Evolutionary conservation across 2,888 invertebrate genomes (phyloP).

Genomic region (Nycteola revayana): DNA sequence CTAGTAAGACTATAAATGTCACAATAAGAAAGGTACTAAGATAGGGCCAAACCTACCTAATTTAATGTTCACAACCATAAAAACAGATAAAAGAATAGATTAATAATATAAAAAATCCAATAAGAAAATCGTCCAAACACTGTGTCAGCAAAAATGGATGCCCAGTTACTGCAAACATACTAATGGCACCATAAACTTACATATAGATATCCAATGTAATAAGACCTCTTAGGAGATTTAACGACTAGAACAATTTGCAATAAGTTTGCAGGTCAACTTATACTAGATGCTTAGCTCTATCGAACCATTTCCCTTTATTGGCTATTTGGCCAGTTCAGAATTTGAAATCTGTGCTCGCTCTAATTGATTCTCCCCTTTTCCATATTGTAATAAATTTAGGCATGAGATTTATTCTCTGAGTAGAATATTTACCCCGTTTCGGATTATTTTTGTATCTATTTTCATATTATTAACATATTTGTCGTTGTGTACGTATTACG

Average conservation of each 20-base stretch:
- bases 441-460: slow-evolving; percentile 8
- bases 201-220: slow-evolving; percentile 41
- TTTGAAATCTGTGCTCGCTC: slow-evolving; percentile 58
- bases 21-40: too few relatives aligned
- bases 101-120: too few relatives aligned
- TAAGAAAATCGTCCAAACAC: slow-evolving; percentile 40
- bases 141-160: slow-evolving; percentile 53
- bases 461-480: slow-evolving; percentile 13
- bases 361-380: slow-evolving; percentile 63
- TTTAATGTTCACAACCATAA: too few relatives aligned
- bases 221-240: slow-evolving; percentile 28
- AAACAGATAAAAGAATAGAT: too few relatives aligned
- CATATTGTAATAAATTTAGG: slow-evolving; percentile 50
- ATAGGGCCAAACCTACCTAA: too few relatives aligned
- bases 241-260: slow-evolving; percentile 3
- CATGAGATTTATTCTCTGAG: slow-evolving; percentile 31
- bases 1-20: too few relatives aligned
- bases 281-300: slow-evolving; percentile 44
- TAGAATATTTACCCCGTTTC: slow-evolving; percentile 11
- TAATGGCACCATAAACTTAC: slow-evolving; percentile 63
- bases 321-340: slow-evolving; percentile 65
- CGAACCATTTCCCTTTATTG: slow-evolving; percentile 73
- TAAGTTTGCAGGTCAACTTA: slow-evolving; percentile 38
- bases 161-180: slow-evolving; percentile 62
- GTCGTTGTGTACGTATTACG: too few relatives aligned